Evolutionary conservation across 37 sponge, comb jelly and placozoan species (phyloP).

Genomic region (Axinella damicornis): DNA sequence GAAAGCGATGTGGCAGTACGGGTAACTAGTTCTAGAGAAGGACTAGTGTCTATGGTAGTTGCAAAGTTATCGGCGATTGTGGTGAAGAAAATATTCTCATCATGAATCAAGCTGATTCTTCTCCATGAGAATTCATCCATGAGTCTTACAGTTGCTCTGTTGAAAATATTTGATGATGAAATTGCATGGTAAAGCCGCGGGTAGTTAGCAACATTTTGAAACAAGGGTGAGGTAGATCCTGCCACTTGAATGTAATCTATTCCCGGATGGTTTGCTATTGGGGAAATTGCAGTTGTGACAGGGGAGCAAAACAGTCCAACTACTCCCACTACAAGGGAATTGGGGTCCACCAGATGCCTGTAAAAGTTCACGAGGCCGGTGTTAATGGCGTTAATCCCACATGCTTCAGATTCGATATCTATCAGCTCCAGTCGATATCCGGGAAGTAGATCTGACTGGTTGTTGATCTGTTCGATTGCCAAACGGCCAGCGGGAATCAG

Average conservation of each 20-base stretch:
- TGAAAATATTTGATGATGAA: constrained; percentile 9
- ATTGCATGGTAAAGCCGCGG: constrained; percentile 25
- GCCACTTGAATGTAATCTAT: too few species aligned
- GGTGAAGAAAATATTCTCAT: not conserved
- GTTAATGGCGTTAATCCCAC: not conserved
- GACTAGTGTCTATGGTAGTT: too few species aligned
- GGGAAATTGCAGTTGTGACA: too few species aligned
- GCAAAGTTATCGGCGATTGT: too few species aligned
- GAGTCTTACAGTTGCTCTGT: not conserved
- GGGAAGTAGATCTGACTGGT: not conserved
- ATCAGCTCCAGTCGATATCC: not conserved
- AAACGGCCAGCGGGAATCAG: not conserved
- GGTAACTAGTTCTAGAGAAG: too few species aligned
- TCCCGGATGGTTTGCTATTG: too few species aligned
- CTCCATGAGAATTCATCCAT: constrained; percentile 11
- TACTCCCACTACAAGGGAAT: constrained; percentile 23
- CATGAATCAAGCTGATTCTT: not conserved
- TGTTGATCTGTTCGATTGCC: too few species aligned
- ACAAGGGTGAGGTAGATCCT: too few species aligned
- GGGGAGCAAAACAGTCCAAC: constrained; percentile 33
- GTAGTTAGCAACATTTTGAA: too few species aligned
- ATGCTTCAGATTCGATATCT: not conserved
- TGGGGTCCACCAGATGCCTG: not conserved
- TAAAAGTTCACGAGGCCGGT: not conserved
- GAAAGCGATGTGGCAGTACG: too few species aligned